Percentiles rank a stretch among this genome's conserved stretches.
Conservation (phyloP, 2,888 invertebrate species). For the Orchesella flavescens region DNA sequence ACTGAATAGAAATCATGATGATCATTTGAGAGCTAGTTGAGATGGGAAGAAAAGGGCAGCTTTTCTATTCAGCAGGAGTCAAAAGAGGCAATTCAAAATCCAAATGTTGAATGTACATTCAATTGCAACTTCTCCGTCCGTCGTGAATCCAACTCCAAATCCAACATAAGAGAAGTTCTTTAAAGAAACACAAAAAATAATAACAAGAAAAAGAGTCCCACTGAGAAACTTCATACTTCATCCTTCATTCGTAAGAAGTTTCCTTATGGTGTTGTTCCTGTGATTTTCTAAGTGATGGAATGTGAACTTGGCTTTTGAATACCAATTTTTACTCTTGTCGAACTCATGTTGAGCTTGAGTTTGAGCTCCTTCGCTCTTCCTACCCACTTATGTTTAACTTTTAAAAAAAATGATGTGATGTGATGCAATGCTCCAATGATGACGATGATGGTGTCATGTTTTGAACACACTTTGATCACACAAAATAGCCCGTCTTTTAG, state of each 20-base stretch:
- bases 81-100: conserved; percentile 15
- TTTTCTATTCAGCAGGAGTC: conserved; percentile 18
- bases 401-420: conserved; percentile 2
- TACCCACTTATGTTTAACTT: too few species aligned
- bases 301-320: conserved; percentile 22
- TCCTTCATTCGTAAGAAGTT: conserved; percentile 29
- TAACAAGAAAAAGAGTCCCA: conserved; percentile 23
- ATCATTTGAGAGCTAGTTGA: conserved; percentile 1
- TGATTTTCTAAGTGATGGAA: conserved; percentile 19
- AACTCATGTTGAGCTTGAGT: conserved; percentile 42
- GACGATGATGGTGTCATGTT: conserved; percentile 44
- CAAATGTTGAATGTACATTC: too few species aligned
- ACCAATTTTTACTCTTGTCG: neutral
- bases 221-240: conserved; percentile 56
- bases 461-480: conserved; percentile 46
- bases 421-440: conserved; percentile 27
- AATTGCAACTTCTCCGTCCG: too few species aligned
- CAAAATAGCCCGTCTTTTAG: neutral
- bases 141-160: too few species aligned
- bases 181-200: neutral
- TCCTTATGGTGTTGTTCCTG: conserved; percentile 8
- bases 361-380: neutral
- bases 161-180: too few species aligned
- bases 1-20: neutral
- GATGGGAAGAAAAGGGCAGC: conserved; percentile 23